Conservation (phyloP, 2,888 invertebrate genomes). For the Siphlonurus alternatus region DNA sequence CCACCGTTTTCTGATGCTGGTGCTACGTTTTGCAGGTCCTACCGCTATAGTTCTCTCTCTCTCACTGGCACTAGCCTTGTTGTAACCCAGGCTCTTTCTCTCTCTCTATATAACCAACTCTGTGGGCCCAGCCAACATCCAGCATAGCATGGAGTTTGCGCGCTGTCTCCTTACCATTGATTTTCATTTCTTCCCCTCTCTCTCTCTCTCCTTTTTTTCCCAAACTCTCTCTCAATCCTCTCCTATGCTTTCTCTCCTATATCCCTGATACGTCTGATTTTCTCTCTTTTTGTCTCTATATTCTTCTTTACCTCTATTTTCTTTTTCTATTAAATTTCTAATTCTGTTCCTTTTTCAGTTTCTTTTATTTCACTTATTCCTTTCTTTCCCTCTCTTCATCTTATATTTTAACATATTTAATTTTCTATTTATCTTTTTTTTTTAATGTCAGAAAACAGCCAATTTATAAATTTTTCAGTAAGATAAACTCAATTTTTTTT, state of each 20-base stretch:
- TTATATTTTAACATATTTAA: too few species aligned
- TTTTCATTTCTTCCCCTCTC: background rate
- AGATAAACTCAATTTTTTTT: too few species aligned
- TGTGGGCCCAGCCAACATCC: background rate
- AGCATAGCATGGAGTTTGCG: background rate
- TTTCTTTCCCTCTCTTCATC: too few species aligned
- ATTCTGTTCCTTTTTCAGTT: too few species aligned
- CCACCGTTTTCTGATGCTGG: background rate
- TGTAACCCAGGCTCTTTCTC: background rate
- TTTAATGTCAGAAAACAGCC: too few species aligned
- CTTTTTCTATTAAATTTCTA: too few species aligned
- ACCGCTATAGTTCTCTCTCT: too few species aligned
- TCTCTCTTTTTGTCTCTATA: background rate
- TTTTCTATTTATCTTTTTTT: too few species aligned
- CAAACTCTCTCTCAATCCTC: background rate
- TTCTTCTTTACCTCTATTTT: background rate
- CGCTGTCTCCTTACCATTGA: background rate
- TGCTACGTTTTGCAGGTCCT: too few species aligned
- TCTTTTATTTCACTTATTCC: too few species aligned
- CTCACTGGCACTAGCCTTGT: too few species aligned
- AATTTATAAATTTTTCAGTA: too few species aligned
- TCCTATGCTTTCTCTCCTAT: background rate
- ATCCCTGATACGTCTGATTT: background rate
- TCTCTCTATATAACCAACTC: background rate
- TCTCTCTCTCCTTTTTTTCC: background rate